Conservation (phyloP, 2,888 invertebrate species). For the Lithosia quadra region DNA sequence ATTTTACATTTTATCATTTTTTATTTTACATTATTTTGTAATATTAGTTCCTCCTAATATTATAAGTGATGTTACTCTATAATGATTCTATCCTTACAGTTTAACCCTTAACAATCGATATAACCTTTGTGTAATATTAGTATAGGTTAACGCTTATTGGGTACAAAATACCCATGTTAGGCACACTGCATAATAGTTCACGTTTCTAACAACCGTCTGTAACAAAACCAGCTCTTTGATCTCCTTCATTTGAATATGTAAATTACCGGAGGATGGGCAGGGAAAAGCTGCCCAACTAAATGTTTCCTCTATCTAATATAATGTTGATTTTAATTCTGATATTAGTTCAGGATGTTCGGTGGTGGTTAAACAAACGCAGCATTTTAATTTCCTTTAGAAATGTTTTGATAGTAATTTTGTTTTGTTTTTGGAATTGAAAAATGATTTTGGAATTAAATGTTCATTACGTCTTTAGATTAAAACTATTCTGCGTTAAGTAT, state of each 20-base stretch:
- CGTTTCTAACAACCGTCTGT: constrained; percentile 46
- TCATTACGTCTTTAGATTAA: not conserved
- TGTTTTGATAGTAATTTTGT: constrained; percentile 9
- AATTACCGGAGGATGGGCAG: constrained; percentile 54
- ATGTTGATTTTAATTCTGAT: constrained; percentile 45
- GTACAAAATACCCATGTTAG: constrained; percentile 8
- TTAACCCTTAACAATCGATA: not conserved
- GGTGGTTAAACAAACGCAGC: constrained; percentile 10
- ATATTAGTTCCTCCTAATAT: too few species aligned
- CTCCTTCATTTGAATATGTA: constrained; percentile 72
- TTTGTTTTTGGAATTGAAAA: constrained; percentile 5
- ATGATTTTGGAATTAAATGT: too few species aligned
- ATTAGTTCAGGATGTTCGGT: constrained; percentile 27
- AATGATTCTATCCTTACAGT: too few species aligned
- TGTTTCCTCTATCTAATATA: constrained; percentile 33
- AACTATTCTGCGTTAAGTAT: too few species aligned
- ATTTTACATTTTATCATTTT: too few species aligned
- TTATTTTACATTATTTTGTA: too few species aligned
- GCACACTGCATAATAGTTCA: constrained; percentile 19
- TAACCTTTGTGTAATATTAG: constrained; percentile 2
- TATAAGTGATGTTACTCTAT: too few species aligned
- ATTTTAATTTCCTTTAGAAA: constrained; percentile 19
- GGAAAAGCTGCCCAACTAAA: constrained; percentile 46
- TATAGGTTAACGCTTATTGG: constrained; percentile 10
- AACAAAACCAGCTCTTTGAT: constrained; percentile 67